Base-by-base conservation (phyloP, 2,888 invertebrate genomes). In the Scrobipalpa costella region DNA sequence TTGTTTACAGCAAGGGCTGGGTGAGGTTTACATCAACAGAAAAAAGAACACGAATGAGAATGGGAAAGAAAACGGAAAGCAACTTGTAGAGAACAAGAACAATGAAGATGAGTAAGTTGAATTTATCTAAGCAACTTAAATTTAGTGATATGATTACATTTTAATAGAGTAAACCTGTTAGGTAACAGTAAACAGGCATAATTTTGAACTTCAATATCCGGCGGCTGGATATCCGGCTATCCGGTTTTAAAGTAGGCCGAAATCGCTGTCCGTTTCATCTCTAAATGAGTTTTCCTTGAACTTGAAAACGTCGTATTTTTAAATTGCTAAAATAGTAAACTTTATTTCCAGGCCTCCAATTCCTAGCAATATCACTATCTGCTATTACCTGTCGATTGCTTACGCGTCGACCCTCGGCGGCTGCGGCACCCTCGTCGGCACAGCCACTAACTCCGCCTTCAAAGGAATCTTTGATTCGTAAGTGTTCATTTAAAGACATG, bases 391-490 rank as follows among this genome's bases (percentile, higher is more conserved):
- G 70, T 94, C 95, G 57, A 95, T 95, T 15, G 96, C 96, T 5
- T 96, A 96, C 79, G 96, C 96, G 0, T 94, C 96, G 0, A 95
- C 95, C 1, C 90, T 97, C 63, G 97, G 94, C n/a, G 95, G 95
- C 7, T 95, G 95, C 69, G 97, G 96, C 0, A 95, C 95, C 0
- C 92, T 96, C 40, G 95, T 95, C 55, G 96, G 96, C 2, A 95
- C 94, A 0, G 95, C 95, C n/a, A 96, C 96, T 57, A 97, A 97
- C 89, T 92, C 97, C 52, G 96, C 96, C 3, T 95, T 96, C 80
- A 96, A 96, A 82, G 96, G 95, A 58, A 93, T 95, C 64, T 95
- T 94, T 70, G 95, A 95, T 74, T 88, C 90, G 95, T 94, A 75
- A 88, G 92, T 83, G 66, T 61, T 40, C 11, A 11, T 13, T 13